Evolutionary conservation across 2,113 vertebrate genomes (phyloP), one percentile per base, ranked within the genome.

Genomic region (Thamnophis sirtalis): DNA sequence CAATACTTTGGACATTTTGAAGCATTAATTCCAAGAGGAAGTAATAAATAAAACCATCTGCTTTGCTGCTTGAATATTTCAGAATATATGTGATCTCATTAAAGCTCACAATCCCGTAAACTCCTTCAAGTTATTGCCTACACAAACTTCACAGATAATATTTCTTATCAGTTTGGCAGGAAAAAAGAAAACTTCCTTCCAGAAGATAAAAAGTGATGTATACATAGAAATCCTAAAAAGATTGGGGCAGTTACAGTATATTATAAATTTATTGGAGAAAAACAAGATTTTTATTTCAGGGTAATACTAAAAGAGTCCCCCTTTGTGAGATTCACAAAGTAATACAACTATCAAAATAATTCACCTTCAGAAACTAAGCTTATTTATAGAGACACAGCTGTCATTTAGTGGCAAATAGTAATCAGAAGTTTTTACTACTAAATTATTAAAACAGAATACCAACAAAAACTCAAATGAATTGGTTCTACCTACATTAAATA

Each of bases 291-390:
- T 86, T 50, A 60, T 53, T 93, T 38, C 6, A 5, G 15, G 28
- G 92, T 87, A 48, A 60, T 7, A 63, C 93, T 93, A 89, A 95
- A n/a, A n/a, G 19, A 8, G 56, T 93, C 73, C 26, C 90, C 93
- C 22, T 94, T 91, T 48, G 93, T 89, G 90, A 91, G 87, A 94
- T 91, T 94, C 91, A 0, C 49, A 92, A 95, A 24, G 90, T 96
- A 93, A 58, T 17, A 28, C 90, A 73, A 51, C 91, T 84, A 90
- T 26, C 56, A 87, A 92, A 95, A 95, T 51, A 85, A 94, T 58
- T 90, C 86, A 86, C 55, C 54, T 94, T 49, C 68, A 92, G 80
- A 87, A 94, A 90, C 48, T 85, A 94, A 94, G 92, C 91, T 10
- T 43, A n/a, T 55, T 88, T 91, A 87, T 58, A 94, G 48, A 91